A percentile compares a stretch with the other conserved stretches of the same genome.
These are phyloP conservation scores for Toxonevra muliebris DNA, from an alignment of 2,888 invertebrate genomes.

Conservation along the genomic window DNA sequence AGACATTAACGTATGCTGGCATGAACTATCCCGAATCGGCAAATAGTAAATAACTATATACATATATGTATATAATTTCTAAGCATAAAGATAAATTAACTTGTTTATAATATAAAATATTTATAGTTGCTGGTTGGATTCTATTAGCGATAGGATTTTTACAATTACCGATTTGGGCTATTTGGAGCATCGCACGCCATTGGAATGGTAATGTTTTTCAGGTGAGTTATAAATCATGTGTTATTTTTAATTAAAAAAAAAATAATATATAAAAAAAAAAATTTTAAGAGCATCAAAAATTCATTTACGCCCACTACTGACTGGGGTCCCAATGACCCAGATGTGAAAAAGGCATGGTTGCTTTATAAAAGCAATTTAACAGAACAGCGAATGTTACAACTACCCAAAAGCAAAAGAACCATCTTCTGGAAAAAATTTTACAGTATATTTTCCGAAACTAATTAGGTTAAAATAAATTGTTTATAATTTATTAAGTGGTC, in stretches of 20 bases:
- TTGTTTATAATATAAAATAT: no score
- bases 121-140: slow-evolving; percentile 47
- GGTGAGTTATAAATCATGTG: slow-evolving; percentile 30
- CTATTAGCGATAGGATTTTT: slow-evolving; percentile 66
- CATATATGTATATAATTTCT: no score
- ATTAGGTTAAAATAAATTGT: neutral
- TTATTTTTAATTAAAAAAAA: neutral
- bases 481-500: neutral
- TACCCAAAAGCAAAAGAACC: slow-evolving; percentile 24
- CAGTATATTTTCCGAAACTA: slow-evolving; percentile 31
- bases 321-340: slow-evolving; percentile 44
- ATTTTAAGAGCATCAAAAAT: slow-evolving; percentile 34
- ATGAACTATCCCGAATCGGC: slow-evolving; percentile 70
- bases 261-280: no score
- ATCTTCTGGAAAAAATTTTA: slow-evolving; percentile 39
- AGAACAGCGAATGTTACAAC: slow-evolving; percentile 31
- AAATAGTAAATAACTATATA: slow-evolving; percentile 65
- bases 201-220: slow-evolving; percentile 34
- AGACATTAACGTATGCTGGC: slow-evolving; percentile 70
- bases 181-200: slow-evolving; percentile 33
- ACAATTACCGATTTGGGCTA: slow-evolving; percentile 68
- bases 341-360: slow-evolving; percentile 39
- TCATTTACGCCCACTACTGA: slow-evolving; percentile 35
- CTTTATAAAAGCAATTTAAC: slow-evolving; percentile 37
- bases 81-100: no score